These are phyloP conservation scores for Strigamia maritima DNA, from an alignment of 2,888 invertebrate species.

Conservation along the genomic window DNA sequence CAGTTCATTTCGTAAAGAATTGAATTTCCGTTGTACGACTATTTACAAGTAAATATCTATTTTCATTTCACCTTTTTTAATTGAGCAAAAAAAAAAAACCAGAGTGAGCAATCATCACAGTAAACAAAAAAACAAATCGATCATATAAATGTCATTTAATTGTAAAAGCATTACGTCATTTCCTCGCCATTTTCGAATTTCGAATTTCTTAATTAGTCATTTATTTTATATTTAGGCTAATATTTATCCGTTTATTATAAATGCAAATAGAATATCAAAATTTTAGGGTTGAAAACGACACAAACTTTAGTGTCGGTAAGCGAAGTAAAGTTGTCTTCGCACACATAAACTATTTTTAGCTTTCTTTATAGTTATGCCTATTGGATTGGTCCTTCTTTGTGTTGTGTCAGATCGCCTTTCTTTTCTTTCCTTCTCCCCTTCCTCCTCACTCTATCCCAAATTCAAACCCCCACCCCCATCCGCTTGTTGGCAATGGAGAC, in stretches of 20 bases:
- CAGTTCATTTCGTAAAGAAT: constrained; percentile 14
- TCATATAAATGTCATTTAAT: no score
- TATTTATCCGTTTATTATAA: no score
- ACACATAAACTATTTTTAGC: constrained; percentile 28
- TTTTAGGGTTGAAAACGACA: background rate
- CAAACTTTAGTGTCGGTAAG: background rate
- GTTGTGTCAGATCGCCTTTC: constrained; percentile 31
- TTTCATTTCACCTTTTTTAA: background rate
- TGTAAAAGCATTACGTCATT: no score
- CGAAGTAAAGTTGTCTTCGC: background rate
- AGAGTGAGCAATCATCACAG: background rate
- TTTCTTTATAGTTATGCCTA: constrained; percentile 19
- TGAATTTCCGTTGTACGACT: background rate
- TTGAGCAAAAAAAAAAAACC: background rate
- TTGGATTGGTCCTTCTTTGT: constrained; percentile 14
- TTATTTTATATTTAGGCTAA: no score
- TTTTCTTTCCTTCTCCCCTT: constrained; percentile 28
- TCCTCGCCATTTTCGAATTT: no score
- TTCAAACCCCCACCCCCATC: constrained; percentile 12
- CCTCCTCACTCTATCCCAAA: constrained; percentile 21
- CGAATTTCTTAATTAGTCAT: no score
- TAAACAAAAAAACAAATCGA: no score
- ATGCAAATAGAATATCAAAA: background rate
- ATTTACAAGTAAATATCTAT: background rate
- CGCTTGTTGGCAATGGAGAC: constrained; percentile 17